These are phyloP conservation scores for Agonopterix alstromeriana DNA, from an alignment of 2,888 invertebrate genomes.

Conservation along the genomic window DNA sequence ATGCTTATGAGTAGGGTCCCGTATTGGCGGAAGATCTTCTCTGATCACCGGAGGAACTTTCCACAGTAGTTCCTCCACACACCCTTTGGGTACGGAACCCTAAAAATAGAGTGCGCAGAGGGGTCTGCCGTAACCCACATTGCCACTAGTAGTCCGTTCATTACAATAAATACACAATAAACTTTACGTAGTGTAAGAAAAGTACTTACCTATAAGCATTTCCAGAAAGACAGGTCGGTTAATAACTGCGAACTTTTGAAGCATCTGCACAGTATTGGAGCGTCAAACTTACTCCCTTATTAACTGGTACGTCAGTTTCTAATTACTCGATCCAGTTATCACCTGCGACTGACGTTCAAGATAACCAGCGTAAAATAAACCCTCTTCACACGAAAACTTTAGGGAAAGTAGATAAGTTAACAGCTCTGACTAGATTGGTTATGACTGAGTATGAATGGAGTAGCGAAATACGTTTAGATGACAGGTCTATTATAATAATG, in stretches of 20 bases:
- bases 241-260: conserved; percentile 13
- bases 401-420: conserved; percentile 10
- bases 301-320: conserved; percentile 63
- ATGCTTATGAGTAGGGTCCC: too few species aligned
- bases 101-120: too few species aligned
- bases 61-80: too few species aligned
- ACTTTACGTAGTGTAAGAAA: too few species aligned
- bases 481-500: conserved; percentile 52
- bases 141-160: too few species aligned
- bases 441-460: conserved; percentile 21
- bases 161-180: too few species aligned
- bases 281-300: conserved; percentile 63
- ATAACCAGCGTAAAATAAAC: conserved; percentile 29
- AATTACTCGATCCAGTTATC: conserved; percentile 69
- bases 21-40: too few species aligned
- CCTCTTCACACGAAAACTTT: conserved; percentile 2
- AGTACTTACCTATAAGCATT: too few species aligned
- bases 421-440: conserved; percentile 24
- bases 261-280: conserved; percentile 26
- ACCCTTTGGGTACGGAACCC: too few species aligned
- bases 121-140: too few species aligned
- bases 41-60: too few species aligned
- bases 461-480: conserved; percentile 43
- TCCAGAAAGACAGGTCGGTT: conserved; percentile 6
- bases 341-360: conserved; percentile 66